Percentiles rank a stretch among this genome's conserved stretches.
Evolutionary conservation across 2,888 invertebrate genomes (phyloP).

Genomic region (Seira ritae): DNA sequence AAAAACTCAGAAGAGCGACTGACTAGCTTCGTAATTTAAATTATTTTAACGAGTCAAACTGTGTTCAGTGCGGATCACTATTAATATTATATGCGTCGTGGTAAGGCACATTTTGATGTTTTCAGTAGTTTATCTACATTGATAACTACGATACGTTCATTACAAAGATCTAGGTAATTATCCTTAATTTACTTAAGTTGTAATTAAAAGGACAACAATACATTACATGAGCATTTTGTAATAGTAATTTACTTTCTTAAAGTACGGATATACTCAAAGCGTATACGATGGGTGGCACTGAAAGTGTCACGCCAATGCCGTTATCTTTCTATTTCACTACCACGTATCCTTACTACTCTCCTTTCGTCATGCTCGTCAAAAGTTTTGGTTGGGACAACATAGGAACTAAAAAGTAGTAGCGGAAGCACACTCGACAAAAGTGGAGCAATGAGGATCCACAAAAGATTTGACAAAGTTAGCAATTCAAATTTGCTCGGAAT

Average conservation of each 20-base stretch:
- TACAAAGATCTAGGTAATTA: too few species aligned
- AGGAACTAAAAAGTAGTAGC: slow-evolving; percentile 26
- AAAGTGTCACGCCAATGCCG: not conserved
- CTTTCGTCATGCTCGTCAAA: not conserved
- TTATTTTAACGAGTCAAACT: too few species aligned
- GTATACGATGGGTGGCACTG: not conserved
- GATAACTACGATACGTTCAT: too few species aligned
- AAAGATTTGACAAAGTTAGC: not conserved
- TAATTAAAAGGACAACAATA: too few species aligned
- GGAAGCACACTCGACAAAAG: slow-evolving; percentile 49
- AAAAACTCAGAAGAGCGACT: too few species aligned
- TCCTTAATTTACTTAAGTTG: too few species aligned
- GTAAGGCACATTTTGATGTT: too few species aligned
- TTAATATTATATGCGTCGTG: too few species aligned
- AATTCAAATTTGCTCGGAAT: not conserved
- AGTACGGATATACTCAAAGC: not conserved
- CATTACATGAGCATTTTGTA: too few species aligned
- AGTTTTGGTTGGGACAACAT: not conserved
- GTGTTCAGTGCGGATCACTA: too few species aligned
- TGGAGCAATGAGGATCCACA: slow-evolving; percentile 10
- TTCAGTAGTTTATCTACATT: too few species aligned
- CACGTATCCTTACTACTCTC: not conserved
- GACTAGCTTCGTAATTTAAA: too few species aligned
- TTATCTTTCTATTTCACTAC: not conserved
- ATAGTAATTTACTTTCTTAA: not conserved